A percentile compares a stretch with the other conserved stretches of the same genome.
Evolutionary conservation across 2,113 vertebrate species (phyloP).

Genomic region (Ovis canadensis): DNA sequence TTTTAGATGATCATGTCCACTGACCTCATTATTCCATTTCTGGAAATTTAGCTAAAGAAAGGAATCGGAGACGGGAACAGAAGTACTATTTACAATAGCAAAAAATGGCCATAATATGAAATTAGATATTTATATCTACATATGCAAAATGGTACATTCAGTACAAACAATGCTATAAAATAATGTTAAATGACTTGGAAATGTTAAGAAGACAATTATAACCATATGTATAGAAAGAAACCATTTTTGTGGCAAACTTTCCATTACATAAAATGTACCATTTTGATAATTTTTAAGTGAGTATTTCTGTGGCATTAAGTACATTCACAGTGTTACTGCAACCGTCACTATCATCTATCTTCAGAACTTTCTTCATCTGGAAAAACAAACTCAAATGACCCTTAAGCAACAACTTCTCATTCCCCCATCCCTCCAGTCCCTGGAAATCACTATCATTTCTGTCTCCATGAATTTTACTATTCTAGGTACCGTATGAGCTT

Average conservation of each 20-base stretch:
- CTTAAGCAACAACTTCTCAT: not conserved
- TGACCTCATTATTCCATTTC: not conserved
- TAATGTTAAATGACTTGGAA: not conserved
- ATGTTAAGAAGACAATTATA: not conserved
- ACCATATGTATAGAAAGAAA: not conserved
- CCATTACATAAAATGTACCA: not conserved
- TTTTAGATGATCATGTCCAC: not conserved
- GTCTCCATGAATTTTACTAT: not conserved
- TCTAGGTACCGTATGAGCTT: not conserved
- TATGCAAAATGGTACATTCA: not conserved
- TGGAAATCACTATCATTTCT: not conserved
- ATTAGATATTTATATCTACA: not conserved
- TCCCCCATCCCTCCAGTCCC: not conserved
- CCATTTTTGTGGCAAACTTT: not conserved
- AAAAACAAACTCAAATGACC: not conserved
- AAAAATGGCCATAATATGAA: not conserved
- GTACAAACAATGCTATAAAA: not conserved
- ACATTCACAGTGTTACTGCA: not conserved
- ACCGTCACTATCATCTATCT: not conserved
- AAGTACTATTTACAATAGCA: not conserved
- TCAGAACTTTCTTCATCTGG: not conserved
- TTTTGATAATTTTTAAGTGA: not conserved
- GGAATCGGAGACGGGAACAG: not conserved
- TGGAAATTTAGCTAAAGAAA: not conserved
- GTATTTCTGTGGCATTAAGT: not conserved